Evolutionary conservation across 2,113 vertebrate species (phyloP).

Genomic region (Equus quagga): DNA sequence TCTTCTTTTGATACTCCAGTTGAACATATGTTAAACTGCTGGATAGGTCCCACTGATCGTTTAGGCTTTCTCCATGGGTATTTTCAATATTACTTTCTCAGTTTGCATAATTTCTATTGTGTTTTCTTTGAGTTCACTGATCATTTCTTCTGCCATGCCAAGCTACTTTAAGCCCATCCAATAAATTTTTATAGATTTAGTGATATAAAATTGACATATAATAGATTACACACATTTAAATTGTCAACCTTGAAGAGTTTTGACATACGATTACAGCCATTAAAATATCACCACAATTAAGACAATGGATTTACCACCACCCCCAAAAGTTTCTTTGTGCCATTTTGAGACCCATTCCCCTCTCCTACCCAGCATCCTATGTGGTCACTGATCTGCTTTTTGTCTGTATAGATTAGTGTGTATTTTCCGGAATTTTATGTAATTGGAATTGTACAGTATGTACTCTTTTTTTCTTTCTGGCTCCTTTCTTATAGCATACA

Average conservation of each 20-base stretch:
- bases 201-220: background rate
- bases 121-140: background rate
- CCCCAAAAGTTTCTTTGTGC: background rate
- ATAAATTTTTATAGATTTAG: conserved; percentile 18
- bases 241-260: background rate
- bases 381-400: background rate
- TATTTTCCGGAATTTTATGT: background rate
- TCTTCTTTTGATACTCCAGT: background rate
- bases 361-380: background rate
- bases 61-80: background rate
- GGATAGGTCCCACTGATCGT: background rate
- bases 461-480: background rate
- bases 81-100: background rate
- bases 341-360: background rate
- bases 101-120: background rate
- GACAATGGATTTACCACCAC: background rate
- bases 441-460: background rate
- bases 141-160: background rate
- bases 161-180: background rate
- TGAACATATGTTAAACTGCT: background rate
- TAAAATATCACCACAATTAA: background rate
- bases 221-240: background rate
- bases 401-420: background rate
- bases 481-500: background rate
- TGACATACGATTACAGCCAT: background rate